Conservation (phyloP, 35 echinoderm and acorn worm species). For the Stichopus chloronotus region DNA sequence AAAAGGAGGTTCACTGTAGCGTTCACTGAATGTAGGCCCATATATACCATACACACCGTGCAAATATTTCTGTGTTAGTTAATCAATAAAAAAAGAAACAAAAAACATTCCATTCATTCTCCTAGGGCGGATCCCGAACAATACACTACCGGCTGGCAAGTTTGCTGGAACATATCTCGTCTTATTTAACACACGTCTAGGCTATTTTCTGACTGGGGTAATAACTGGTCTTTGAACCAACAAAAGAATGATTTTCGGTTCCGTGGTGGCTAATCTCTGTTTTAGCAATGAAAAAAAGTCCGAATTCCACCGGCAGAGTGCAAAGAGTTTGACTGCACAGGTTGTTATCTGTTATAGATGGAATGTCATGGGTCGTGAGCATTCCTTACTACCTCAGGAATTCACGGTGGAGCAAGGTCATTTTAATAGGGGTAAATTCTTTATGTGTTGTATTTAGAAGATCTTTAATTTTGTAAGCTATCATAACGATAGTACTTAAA, state of each 20-base stretch:
- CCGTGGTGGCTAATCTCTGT: not conserved
- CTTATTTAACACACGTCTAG: not conserved
- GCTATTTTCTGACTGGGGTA: not conserved
- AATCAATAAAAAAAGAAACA: slow-evolving; percentile 46
- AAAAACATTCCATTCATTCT: slow-evolving; percentile 26
- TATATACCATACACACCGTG: not conserved
- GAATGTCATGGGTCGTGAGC: slow-evolving; percentile 52
- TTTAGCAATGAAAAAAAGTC: slow-evolving; percentile 1
- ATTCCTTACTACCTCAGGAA: slow-evolving; percentile 47
- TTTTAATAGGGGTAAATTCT: not conserved
- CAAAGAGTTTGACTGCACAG: slow-evolving; percentile 34
- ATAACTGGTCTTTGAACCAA: not conserved
- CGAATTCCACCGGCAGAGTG: slow-evolving; percentile 22
- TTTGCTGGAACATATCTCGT: not conserved
- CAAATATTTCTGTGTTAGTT: slow-evolving; percentile 30
- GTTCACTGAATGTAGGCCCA: no score
- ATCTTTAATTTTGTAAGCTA: not conserved
- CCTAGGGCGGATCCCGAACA: slow-evolving; percentile 13
- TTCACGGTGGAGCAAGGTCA: not conserved
- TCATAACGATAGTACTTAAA: no score
- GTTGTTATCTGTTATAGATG: slow-evolving; percentile 34
- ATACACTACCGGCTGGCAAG: not conserved
- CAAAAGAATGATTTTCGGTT: not conserved
- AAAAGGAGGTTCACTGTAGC: no score
- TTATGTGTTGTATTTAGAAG: not conserved